A percentile compares a stretch with the other conserved stretches of the same genome.
phyloP scores from a whole-genome alignment of 1,140 invertebrate genomes.

The Aphelinus certus region DNA sequence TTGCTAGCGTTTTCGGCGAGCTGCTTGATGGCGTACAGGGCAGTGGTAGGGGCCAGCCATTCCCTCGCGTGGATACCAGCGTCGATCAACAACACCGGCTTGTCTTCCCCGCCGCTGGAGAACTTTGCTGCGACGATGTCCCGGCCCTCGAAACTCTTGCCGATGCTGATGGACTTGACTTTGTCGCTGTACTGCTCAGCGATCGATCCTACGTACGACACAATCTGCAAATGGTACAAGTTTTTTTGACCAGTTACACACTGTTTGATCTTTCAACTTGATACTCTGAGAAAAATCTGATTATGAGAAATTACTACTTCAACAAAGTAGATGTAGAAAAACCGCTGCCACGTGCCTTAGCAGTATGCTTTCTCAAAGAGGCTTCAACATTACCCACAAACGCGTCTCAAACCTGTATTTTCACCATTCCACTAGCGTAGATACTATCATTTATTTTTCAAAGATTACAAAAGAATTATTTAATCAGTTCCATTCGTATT shows the following conservation, averaged over 20 bases:
- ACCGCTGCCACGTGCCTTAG: too few relatives aligned
- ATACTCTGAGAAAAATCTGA: not conserved
- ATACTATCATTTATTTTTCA: too few relatives aligned
- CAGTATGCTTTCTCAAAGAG: too few relatives aligned
- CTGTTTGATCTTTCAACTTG: not conserved
- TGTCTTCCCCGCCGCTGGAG: slow-evolving; percentile 44
- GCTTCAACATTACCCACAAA: too few relatives aligned
- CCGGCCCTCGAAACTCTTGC: slow-evolving; percentile 65
- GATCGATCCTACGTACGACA: slow-evolving; percentile 61
- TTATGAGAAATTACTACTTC: not conserved
- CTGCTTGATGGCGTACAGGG: slow-evolving; percentile 72
- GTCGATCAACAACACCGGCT: slow-evolving; percentile 62
- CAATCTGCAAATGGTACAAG: slow-evolving; percentile 23
- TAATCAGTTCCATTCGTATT: too few relatives aligned
- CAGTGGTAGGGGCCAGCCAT: slow-evolving; percentile 72
- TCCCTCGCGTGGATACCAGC: slow-evolving; percentile 74
- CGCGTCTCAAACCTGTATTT: too few relatives aligned
- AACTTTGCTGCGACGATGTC: slow-evolving; percentile 57
- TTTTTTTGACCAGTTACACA: not conserved
- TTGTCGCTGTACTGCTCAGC: slow-evolving; percentile 61
- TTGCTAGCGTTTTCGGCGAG: slow-evolving; percentile 58
- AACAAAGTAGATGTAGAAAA: not conserved
- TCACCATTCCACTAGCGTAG: too few relatives aligned
- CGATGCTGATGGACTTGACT: slow-evolving; percentile 64
- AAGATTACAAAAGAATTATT: too few relatives aligned